phyloP scores from a whole-genome alignment of 2,888 invertebrate species.

The Synergus gifuensis region DNA sequence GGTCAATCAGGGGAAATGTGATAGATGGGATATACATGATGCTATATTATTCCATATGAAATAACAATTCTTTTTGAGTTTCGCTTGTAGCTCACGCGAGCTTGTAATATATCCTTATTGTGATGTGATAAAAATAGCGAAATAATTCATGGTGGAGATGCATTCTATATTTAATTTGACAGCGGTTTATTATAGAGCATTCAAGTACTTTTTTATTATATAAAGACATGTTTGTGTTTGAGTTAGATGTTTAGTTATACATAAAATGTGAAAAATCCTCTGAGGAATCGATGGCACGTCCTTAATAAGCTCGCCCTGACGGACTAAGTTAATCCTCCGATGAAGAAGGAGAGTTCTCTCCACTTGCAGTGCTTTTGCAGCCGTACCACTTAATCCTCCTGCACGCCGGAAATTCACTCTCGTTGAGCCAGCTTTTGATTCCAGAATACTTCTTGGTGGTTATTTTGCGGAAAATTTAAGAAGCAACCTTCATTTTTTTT shows the following conservation, averaged over 20 bases:
- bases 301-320: conserved; percentile 50
- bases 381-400: conserved; percentile 45
- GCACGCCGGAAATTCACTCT: conserved; percentile 44
- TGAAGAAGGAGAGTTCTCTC: conserved; percentile 57
- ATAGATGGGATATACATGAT: conserved; percentile 28
- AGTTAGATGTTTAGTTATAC: no score
- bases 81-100: not conserved
- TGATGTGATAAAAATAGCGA: not conserved
- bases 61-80: conserved; percentile 9
- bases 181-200: not conserved
- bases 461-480: not conserved
- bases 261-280: no score
- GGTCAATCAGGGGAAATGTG: conserved; percentile 32
- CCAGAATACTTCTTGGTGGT: conserved; percentile 32
- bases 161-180: not conserved
- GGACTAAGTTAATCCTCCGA: conserved; percentile 57
- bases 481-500: not conserved
- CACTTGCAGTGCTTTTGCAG: conserved; percentile 42
- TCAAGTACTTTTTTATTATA: not conserved
- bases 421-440: conserved; percentile 7
- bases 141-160: not conserved
- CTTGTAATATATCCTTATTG: not conserved
- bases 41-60: not conserved
- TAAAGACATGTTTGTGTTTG: no score
- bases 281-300: conserved; percentile 31